phyloP scores from a whole-genome alignment of 30 jellyfish, hydroid and myxozoan species.

The Aurelia coerulea region DNA sequence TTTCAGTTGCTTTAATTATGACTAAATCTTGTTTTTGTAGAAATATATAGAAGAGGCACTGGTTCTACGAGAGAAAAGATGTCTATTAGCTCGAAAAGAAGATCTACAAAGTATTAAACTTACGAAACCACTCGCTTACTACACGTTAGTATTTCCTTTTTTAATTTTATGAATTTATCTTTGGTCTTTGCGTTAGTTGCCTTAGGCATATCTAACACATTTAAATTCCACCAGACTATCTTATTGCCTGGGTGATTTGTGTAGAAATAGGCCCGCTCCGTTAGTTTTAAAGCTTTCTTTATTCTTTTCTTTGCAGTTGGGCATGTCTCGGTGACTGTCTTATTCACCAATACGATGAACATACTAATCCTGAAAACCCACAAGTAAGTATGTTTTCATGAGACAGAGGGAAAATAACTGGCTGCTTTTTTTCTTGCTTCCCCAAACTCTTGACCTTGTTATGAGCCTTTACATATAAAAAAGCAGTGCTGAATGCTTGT shows the following conservation, averaged over 20 bases:
- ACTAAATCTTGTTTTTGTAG: constrained; percentile 31
- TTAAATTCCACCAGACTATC: too few relatives aligned
- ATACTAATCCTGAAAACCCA: constrained; percentile 63
- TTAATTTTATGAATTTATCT: background rate
- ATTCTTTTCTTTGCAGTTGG: constrained; percentile 62
- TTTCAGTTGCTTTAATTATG: background rate
- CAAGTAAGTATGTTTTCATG: constrained; percentile 35
- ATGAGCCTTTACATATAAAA: too few relatives aligned
- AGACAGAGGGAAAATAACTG: too few relatives aligned
- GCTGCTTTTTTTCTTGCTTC: too few relatives aligned
- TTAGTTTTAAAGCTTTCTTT: too few relatives aligned
- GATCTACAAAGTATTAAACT: constrained; percentile 74
- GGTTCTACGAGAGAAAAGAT: constrained; percentile 83
- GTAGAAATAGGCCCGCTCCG: too few relatives aligned
- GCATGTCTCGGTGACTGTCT: constrained; percentile 85
- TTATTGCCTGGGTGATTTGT: too few relatives aligned
- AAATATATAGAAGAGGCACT: constrained; percentile 92
- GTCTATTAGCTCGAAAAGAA: constrained; percentile 76
- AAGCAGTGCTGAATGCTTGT: too few relatives aligned
- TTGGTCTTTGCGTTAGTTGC: too few relatives aligned
- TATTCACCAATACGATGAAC: constrained; percentile 74
- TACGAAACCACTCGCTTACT: constrained; percentile 73
- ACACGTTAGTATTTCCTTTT: constrained; percentile 63
- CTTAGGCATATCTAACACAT: too few relatives aligned
- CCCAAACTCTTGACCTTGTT: too few relatives aligned